Evolutionary conservation across 2,113 vertebrate species (phyloP).

Genomic region (Sinocyclocheilus maitianheensis): DNA sequence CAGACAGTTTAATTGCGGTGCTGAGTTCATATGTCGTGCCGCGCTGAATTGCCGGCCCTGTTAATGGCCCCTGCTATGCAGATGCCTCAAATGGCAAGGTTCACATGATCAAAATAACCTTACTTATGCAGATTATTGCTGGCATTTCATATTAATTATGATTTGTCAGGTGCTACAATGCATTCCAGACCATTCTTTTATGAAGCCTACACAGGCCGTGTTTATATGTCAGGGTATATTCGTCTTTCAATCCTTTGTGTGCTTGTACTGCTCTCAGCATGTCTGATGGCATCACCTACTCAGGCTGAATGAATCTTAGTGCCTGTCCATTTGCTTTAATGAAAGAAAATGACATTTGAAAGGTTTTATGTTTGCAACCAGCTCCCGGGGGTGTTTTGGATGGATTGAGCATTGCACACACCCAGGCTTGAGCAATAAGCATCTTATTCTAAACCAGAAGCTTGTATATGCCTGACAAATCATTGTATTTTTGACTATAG

Average conservation of each 20-base stretch:
- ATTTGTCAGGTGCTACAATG: slow-evolving; percentile 5
- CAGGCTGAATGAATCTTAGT: slow-evolving; percentile 18
- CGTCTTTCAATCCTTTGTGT: slow-evolving; percentile 19
- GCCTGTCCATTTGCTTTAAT: slow-evolving; percentile 31
- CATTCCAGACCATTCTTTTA: slow-evolving; percentile 8
- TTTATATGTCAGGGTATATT: not conserved
- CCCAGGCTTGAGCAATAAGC: not conserved
- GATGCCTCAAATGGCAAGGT: slow-evolving; percentile 43
- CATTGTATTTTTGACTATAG: too few species aligned
- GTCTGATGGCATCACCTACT: slow-evolving; percentile 4
- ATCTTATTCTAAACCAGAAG: not conserved
- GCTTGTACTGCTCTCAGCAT: slow-evolving; percentile 20
- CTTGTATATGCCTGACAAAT: not conserved
- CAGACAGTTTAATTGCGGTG: slow-evolving; percentile 63
- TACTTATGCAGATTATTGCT: not conserved
- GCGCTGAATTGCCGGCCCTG: slow-evolving; percentile 5
- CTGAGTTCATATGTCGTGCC: slow-evolving; percentile 52
- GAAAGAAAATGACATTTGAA: not conserved
- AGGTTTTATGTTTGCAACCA: slow-evolving; percentile 5
- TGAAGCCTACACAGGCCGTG: not conserved
- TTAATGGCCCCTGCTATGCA: slow-evolving; percentile 35
- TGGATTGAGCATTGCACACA: not conserved
- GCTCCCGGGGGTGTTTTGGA: not conserved
- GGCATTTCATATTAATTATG: slow-evolving; percentile 34
- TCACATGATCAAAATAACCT: slow-evolving; percentile 35